A percentile compares a stretch with the other conserved stretches of the same genome.
Conservation (phyloP, 2,888 invertebrate species). For the Miltochrista miniata region DNA sequence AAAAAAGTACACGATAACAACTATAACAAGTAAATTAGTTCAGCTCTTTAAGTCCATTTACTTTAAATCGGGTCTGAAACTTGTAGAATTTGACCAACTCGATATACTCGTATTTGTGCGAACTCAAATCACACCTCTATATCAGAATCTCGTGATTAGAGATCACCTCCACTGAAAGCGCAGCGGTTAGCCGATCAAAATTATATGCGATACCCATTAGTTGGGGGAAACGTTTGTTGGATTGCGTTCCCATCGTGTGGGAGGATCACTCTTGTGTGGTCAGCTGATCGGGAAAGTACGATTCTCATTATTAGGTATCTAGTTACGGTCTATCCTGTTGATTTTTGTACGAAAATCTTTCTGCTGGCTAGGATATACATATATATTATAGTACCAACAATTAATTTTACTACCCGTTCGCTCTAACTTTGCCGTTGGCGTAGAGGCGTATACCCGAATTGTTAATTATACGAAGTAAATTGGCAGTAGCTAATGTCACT, state of each 20-base stretch:
- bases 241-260: slow-evolving; percentile 26
- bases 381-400: too few species aligned
- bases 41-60: too few species aligned
- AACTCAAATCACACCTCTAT: slow-evolving; percentile 22
- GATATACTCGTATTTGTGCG: too few species aligned
- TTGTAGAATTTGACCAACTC: too few species aligned
- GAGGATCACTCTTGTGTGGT: slow-evolving; percentile 26
- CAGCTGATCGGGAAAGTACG: slow-evolving; percentile 5
- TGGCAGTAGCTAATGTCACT: too few species aligned
- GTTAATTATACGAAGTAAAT: too few species aligned
- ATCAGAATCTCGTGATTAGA: slow-evolving; percentile 48
- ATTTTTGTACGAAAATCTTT: background rate
- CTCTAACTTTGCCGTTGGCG: too few species aligned
- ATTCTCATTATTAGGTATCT: slow-evolving; percentile 20
- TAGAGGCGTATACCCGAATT: too few species aligned
- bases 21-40: too few species aligned
- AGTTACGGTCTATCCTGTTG: background rate
- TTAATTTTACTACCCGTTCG: too few species aligned
- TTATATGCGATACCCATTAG: slow-evolving; percentile 42
- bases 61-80: too few species aligned
- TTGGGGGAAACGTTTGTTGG: slow-evolving; percentile 35
- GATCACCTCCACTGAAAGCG: slow-evolving; percentile 25
- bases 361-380: background rate
- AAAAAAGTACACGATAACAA: too few species aligned
- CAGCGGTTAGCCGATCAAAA: slow-evolving; percentile 36